Conservation (phyloP, 2,797 vertebrate species). For the Xerus rutilus region DNA sequence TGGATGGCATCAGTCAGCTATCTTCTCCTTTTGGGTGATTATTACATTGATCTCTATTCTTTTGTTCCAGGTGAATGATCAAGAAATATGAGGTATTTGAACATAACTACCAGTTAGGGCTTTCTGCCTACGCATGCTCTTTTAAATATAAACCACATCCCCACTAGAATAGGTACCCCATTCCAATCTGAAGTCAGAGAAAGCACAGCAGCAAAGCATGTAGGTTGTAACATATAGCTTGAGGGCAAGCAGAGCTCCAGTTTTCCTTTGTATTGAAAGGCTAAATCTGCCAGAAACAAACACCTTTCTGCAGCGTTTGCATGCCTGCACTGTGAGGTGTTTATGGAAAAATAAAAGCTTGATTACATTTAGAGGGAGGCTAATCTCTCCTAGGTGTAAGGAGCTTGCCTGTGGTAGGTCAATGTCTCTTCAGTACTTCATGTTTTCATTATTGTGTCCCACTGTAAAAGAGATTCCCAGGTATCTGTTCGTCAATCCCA, state of each 20-base stretch:
- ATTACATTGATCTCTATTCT: background rate
- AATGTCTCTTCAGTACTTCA: background rate
- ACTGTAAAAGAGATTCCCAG: background rate
- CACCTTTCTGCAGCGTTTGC: background rate
- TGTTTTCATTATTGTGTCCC: background rate
- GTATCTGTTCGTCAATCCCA: background rate
- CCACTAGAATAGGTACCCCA: background rate
- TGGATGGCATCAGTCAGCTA: background rate
- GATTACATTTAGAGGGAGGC: background rate
- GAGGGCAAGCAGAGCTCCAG: conserved; percentile 10
- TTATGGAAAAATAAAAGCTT: background rate
- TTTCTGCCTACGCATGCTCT: background rate
- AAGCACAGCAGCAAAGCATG: background rate
- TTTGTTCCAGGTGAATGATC: background rate
- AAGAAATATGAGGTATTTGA: background rate
- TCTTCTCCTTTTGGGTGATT: background rate
- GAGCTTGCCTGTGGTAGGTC: background rate
- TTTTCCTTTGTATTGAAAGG: conserved; percentile 47
- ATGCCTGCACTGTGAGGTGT: background rate
- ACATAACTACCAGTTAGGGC: background rate
- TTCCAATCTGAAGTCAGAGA: background rate
- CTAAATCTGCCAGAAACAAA: background rate
- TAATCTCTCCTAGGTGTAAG: background rate
- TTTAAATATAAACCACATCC: background rate
- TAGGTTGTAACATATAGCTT: background rate